phyloP scores from a whole-genome alignment of 2,888 invertebrate species.

The Lithophane leautieri region DNA sequence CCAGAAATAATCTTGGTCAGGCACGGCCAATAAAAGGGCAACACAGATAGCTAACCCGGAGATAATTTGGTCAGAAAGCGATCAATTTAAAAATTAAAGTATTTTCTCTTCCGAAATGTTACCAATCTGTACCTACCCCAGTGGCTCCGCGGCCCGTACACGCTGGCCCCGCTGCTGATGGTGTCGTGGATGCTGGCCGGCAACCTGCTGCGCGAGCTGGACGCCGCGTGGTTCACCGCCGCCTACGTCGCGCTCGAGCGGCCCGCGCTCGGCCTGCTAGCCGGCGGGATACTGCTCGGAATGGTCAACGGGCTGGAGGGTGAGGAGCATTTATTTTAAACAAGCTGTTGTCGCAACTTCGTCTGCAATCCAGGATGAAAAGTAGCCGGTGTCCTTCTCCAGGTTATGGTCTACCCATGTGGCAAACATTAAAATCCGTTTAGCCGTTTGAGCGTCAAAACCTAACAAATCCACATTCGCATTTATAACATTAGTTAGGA shows the following conservation, averaged over 20 bases:
- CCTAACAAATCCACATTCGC: too few relatives aligned
- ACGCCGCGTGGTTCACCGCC: slow-evolving; percentile 63
- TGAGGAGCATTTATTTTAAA: slow-evolving; percentile 43
- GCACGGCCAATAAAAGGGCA: neutral
- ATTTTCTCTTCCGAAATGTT: neutral
- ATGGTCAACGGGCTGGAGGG: slow-evolving; percentile 62
- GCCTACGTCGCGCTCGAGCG: slow-evolving; percentile 76
- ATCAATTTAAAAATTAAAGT: neutral
- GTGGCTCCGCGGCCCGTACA: slow-evolving; percentile 67
- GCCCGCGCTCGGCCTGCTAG: slow-evolving; percentile 69
- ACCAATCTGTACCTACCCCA: slow-evolving; percentile 23
- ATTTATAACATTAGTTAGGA: too few relatives aligned
- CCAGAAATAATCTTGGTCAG: neutral
- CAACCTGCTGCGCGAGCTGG: slow-evolving; percentile 63
- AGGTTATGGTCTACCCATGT: too few relatives aligned
- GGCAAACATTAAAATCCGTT: too few relatives aligned
- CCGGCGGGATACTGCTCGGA: slow-evolving; percentile 46
- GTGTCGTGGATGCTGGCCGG: slow-evolving; percentile 71
- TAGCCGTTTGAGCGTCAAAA: too few relatives aligned
- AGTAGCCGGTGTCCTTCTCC: too few relatives aligned
- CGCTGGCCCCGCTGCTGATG: slow-evolving; percentile 54
- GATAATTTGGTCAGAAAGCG: too few relatives aligned
- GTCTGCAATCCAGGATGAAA: too few relatives aligned
- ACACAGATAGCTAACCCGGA: too few relatives aligned
- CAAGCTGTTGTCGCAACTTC: too few relatives aligned